These are phyloP conservation scores for Tarsius wallacei DNA, from an alignment of 2,797 vertebrate species.

Conservation along the genomic window DNA sequence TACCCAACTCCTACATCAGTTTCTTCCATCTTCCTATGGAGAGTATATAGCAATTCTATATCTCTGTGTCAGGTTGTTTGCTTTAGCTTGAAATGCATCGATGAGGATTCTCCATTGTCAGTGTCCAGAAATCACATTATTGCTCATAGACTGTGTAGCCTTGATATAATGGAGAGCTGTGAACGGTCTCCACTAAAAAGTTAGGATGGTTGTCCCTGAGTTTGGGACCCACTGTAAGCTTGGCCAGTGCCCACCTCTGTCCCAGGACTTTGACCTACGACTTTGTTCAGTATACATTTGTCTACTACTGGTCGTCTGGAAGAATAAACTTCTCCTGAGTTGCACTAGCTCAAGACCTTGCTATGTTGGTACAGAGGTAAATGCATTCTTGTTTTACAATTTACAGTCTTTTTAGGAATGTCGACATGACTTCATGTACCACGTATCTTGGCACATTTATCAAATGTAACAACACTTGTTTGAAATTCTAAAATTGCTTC, in stretches of 20 bases:
- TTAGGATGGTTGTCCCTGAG: background rate
- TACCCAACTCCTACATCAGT: background rate
- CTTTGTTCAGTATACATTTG: background rate
- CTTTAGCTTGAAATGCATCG: background rate
- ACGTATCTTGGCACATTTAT: background rate
- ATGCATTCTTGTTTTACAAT: background rate
- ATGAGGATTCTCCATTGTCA: background rate
- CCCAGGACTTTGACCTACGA: background rate
- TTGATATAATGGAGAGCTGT: background rate
- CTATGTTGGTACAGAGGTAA: background rate
- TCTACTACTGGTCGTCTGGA: background rate
- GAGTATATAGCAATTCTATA: background rate
- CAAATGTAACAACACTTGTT: background rate
- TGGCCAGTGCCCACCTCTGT: background rate
- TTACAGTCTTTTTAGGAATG: background rate
- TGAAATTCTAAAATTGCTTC: constrained; percentile 18
- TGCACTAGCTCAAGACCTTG: background rate
- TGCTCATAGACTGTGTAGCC: background rate
- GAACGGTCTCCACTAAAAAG: background rate
- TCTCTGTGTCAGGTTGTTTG: background rate
- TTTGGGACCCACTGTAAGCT: background rate
- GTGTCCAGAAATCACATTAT: background rate
- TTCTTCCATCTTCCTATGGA: background rate
- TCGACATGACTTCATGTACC: background rate
- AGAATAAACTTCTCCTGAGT: background rate